Evolutionary conservation across 2,113 vertebrate genomes (phyloP).

Genomic region (Sigmodon hispidus): DNA sequence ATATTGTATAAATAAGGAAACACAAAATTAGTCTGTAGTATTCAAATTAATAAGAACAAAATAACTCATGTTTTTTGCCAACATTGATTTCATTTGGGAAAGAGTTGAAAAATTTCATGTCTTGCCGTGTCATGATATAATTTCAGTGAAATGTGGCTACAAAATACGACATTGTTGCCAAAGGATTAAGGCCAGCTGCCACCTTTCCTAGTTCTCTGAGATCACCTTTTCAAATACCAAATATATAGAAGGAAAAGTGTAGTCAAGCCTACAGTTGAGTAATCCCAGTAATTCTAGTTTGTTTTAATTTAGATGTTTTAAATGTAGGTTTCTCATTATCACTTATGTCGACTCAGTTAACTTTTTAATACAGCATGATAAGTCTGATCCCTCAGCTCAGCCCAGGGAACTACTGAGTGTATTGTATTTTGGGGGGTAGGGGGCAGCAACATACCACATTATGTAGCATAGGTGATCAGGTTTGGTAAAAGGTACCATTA

Average conservation of each 20-base stretch:
- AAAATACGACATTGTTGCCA: neutral
- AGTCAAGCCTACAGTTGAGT: neutral
- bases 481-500: neutral
- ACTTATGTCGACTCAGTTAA: neutral
- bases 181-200: neutral
- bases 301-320: neutral
- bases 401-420: neutral
- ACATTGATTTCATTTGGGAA: neutral
- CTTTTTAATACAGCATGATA: neutral
- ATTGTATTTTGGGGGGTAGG: neutral
- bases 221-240: neutral
- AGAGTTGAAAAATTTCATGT: neutral
- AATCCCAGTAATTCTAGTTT: neutral
- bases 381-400: neutral
- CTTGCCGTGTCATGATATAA: neutral
- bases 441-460: neutral
- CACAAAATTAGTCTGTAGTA: neutral
- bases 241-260: neutral
- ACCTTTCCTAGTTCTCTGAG: neutral
- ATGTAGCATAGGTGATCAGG: neutral
- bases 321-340: neutral
- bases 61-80: neutral
- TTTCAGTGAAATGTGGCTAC: neutral
- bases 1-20: neutral
- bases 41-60: neutral